Percentiles rank a stretch among this genome's conserved stretches.
Evolutionary conservation across 2,888 invertebrate genomes (phyloP).

Genomic region (Euzetes globulus): DNA sequence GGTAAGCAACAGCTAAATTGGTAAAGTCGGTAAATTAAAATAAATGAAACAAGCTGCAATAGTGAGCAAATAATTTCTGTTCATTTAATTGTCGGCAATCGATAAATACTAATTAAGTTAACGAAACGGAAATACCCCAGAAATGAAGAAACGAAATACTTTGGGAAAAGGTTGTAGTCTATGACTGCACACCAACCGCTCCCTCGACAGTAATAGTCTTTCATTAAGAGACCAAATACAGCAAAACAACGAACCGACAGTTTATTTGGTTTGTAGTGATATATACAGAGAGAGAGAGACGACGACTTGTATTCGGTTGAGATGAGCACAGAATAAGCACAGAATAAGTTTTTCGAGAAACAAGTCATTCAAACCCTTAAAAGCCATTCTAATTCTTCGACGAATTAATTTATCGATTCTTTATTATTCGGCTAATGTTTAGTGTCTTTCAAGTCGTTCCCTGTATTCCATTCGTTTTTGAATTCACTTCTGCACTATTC

Average conservation of each 20-base stretch:
- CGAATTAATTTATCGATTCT: neutral
- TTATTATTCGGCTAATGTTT: neutral
- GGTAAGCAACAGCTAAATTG: too few species aligned
- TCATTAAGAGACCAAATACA: constrained; percentile 11
- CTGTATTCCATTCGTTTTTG: neutral
- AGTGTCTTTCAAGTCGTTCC: neutral
- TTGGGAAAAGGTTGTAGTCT: neutral
- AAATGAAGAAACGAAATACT: neutral
- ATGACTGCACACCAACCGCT: neutral
- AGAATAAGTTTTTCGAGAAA: too few species aligned
- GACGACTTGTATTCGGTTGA: neutral
- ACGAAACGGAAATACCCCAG: constrained; percentile 3
- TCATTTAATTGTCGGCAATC: neutral
- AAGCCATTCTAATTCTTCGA: neutral
- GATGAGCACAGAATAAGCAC: too few species aligned
- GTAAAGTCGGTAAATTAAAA: too few species aligned
- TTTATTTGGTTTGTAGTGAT: constrained; percentile 19
- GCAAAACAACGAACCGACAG: neutral
- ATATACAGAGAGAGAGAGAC: neutral
- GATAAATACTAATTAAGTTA: constrained; percentile 20
- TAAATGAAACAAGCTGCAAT: neutral
- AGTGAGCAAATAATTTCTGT: neutral
- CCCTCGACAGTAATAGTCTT: constrained; percentile 11
- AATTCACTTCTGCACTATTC: neutral
- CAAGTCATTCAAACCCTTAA: neutral